These are phyloP conservation scores for Staurois parvus DNA, from an alignment of 2,797 vertebrate species.

Conservation along the genomic window DNA sequence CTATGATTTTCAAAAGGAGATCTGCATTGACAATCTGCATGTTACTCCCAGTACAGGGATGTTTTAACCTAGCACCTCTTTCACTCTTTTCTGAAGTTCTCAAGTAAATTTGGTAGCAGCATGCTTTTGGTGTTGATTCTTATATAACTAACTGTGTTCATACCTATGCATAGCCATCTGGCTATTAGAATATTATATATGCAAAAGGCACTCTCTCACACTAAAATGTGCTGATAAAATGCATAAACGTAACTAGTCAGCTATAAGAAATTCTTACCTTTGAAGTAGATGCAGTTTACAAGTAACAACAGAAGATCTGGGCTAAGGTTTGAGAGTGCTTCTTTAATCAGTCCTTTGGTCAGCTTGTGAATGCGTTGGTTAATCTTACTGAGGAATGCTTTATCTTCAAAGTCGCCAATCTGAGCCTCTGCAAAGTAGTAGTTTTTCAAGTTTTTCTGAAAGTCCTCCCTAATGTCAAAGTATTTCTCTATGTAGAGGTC, in stretches of 20 bases:
- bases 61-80: not conserved
- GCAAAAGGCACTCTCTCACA: too few relatives aligned
- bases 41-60: not conserved
- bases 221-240: too few relatives aligned
- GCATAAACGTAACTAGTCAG: not conserved
- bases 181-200: not conserved
- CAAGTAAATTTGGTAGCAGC: too few relatives aligned
- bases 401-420: constrained; percentile 87
- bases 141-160: not conserved
- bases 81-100: too few relatives aligned
- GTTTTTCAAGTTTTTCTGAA: constrained; percentile 81
- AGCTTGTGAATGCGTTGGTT: constrained; percentile 89
- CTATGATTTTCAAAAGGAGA: not conserved
- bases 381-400: constrained; percentile 83
- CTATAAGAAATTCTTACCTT: constrained; percentile 80
- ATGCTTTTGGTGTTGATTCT: too few relatives aligned
- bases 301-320: constrained; percentile 90
- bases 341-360: constrained; percentile 93
- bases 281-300: constrained; percentile 96
- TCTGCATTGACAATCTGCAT: not conserved
- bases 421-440: constrained; percentile 93
- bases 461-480: constrained; percentile 79
- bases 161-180: not conserved
- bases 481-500: constrained; percentile 88
- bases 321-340: constrained; percentile 86